Conservation (phyloP, 2,888 invertebrate species). For the Ectemnius lituratus region DNA sequence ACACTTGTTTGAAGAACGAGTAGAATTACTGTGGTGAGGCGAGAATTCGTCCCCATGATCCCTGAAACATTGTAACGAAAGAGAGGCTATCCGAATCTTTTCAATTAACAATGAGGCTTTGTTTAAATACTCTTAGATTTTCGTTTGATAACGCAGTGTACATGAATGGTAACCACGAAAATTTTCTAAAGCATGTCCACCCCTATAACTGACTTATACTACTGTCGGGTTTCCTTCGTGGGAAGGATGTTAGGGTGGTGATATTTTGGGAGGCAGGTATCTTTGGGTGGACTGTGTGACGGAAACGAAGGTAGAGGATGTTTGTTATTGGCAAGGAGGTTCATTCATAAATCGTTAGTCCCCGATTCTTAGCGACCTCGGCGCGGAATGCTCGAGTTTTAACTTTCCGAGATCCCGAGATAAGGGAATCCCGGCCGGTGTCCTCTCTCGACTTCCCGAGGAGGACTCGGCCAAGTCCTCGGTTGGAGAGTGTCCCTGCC, state of each 20-base stretch:
- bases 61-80: constrained; percentile 58
- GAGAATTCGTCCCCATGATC: constrained; percentile 68
- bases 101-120: constrained; percentile 8
- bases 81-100: constrained; percentile 47
- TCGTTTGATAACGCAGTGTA: too few species aligned
- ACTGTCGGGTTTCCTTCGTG: neutral
- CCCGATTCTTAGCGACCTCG: constrained; percentile 22
- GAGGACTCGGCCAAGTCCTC: constrained; percentile 35
- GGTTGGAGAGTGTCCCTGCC: constrained; percentile 24
- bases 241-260: neutral
- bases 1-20: constrained; percentile 63
- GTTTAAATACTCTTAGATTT: neutral
- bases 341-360: constrained; percentile 60
- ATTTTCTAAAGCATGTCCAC: too few species aligned
- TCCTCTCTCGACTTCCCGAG: constrained; percentile 12
- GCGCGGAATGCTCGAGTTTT: constrained; percentile 58
- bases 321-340: constrained; percentile 31
- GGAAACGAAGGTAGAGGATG: constrained; percentile 4
- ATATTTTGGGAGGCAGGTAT: neutral
- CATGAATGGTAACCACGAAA: too few species aligned
- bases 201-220: too few species aligned
- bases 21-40: constrained; percentile 59
- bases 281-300: neutral
- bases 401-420: constrained; percentile 54
- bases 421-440: constrained; percentile 47